These are phyloP conservation scores for Colaptes auratus DNA, from an alignment of 2,113 vertebrate species.

Conservation along the genomic window DNA sequence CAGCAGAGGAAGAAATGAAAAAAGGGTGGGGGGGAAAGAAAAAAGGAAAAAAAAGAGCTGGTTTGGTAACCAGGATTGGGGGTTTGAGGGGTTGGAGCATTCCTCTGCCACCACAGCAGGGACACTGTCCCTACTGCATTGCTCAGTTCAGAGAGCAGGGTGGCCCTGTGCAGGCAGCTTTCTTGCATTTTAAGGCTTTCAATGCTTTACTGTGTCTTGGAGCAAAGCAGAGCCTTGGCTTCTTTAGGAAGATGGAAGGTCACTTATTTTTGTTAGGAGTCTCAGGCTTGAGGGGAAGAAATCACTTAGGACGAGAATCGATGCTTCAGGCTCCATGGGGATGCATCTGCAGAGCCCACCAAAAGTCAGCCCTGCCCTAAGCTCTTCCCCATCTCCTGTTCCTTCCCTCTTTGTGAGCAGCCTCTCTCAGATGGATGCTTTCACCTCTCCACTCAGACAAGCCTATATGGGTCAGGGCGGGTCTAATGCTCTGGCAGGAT, in stretches of 20 bases:
- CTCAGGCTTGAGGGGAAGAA: not conserved
- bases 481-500: not conserved
- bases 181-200: not conserved
- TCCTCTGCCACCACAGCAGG: not conserved
- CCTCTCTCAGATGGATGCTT: not conserved
- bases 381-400: not conserved
- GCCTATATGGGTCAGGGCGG: conserved; percentile 9
- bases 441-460: not conserved
- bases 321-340: not conserved
- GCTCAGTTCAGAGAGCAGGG: not conserved
- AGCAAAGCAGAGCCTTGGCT: not conserved
- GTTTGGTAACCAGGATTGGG: not conserved
- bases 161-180: not conserved
- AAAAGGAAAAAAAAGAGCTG: not conserved
- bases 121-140: not conserved
- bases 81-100: not conserved
- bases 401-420: fast-evolving
- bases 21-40: too few relatives aligned
- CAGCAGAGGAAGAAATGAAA: conserved; percentile 9
- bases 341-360: not conserved
- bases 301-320: not conserved
- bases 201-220: not conserved
- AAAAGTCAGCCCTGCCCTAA: not conserved
- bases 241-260: not conserved
- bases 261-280: not conserved